Evolutionary conservation across 23 tunicate species (phyloP), one percentile per base, ranked within the genome.

Genomic region (Styela clava): DNA sequence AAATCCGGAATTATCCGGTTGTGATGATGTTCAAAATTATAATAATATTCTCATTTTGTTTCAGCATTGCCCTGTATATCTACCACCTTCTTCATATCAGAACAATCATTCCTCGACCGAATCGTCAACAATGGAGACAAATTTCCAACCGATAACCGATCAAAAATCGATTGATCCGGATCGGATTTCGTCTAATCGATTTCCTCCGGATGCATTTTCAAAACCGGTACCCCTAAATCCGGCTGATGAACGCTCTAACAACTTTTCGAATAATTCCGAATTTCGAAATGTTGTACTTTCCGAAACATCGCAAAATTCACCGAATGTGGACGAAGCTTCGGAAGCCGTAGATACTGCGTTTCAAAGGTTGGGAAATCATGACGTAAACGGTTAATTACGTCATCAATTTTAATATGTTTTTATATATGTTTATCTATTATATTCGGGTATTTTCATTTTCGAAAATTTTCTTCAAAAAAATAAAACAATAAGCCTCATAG

Each of bases 281-380:
- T 44, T 44, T 5, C 56, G 12, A 44, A 44, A 44, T 12, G 56
- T 5, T 44, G 56, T 44, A 44, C 56, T 44, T 44, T 44, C 56
- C 56, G 56, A 44, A 44, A 44, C 7, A 5, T 5, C 56, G 56
- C 56, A 12, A 44, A 44, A 44, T 12, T 44, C 56, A 5, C 56
- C 56, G 56, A 51, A 25, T 30, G 52, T 1, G 3, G 81, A 76
- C 27, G 64, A 52, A 76, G 62, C 81, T 9, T 76, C 81, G 30
- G 81, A 44, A 25, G 81, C 63, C 32, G 81, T 76, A 27, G 81
- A 76, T 52, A 37, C 81, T 7, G 81, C 81, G 16, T 76, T 76
- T 25, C 27, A 36, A 52, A 24, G 44, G 22, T 31, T 76, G 24
- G 81, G 81, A 44, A 35, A 31, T 64, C 27, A 76, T 76, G 64